Percentiles rank a stretch among this genome's conserved stretches.
Evolutionary conservation across 64 coral and sea anemone species (phyloP).

Genomic region (Montipora capricornis): DNA sequence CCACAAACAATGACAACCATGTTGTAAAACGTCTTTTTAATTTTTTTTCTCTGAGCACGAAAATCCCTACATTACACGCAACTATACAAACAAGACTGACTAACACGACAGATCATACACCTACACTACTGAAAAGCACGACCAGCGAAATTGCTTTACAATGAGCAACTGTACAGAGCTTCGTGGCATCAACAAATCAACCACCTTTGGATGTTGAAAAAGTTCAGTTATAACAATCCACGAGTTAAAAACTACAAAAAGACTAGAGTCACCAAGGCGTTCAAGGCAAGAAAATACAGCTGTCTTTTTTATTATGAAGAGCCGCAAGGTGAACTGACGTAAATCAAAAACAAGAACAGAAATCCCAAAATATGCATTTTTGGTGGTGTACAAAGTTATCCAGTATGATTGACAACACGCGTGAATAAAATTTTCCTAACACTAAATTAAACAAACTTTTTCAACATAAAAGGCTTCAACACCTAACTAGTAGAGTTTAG

Average conservation of each 20-base stretch:
- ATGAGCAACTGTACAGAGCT: conserved; percentile 14
- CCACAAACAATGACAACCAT: too few species aligned
- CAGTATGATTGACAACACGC: conserved; percentile 5
- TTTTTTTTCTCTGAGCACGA: background rate
- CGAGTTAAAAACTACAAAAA: conserved; percentile 40
- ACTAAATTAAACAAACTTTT: conserved; percentile 44
- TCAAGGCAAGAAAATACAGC: conserved; percentile 53
- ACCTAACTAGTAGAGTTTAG: background rate
- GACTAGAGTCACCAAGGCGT: background rate
- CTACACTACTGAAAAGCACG: conserved; percentile 30
- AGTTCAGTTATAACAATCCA: conserved; percentile 48
- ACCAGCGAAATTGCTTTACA: conserved; percentile 7
- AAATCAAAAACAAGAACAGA: conserved; percentile 16
- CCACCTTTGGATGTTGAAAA: conserved; percentile 73
- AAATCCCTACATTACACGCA: conserved; percentile 17
- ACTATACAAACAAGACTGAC: background rate
- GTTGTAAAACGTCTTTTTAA: conserved; percentile 46
- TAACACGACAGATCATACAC: background rate
- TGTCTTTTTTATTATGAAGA: conserved; percentile 7
- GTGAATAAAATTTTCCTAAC: conserved; percentile 29
- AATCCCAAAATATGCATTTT: conserved; percentile 74
- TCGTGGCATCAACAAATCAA: conserved; percentile 10
- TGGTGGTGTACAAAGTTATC: conserved; percentile 65
- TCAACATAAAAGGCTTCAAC: conserved; percentile 79
- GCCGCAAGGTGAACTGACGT: background rate